phyloP scores from a whole-genome alignment of 2,888 invertebrate genomes.

The Diaperis boleti region DNA sequence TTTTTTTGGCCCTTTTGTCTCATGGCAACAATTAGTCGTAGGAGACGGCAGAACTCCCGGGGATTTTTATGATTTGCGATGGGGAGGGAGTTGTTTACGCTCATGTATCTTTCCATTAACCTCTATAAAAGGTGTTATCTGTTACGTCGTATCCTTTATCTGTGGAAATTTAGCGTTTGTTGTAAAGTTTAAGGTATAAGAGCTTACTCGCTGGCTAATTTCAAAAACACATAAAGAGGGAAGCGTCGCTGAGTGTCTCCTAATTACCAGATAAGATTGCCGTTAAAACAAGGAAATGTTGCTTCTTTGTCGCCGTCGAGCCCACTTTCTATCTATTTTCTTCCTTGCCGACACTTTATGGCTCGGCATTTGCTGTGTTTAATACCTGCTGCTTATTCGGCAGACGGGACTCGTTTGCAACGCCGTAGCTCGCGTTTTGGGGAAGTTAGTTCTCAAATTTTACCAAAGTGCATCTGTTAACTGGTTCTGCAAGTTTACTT shows the following conservation, averaged over 20 bases:
- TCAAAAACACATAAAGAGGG: slow-evolving; percentile 58
- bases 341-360: slow-evolving; percentile 47
- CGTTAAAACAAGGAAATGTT: slow-evolving; percentile 53
- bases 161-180: slow-evolving; percentile 43
- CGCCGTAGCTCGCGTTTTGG: too few species aligned
- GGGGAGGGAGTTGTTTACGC: slow-evolving; percentile 34
- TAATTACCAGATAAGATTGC: slow-evolving; percentile 61
- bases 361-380: slow-evolving; percentile 51
- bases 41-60: neutral
- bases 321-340: slow-evolving; percentile 44
- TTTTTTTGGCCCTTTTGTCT: slow-evolving; percentile 8
- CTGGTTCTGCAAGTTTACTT: too few species aligned
- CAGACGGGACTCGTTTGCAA: neutral
- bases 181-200: slow-evolving; percentile 49
- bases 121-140: slow-evolving; percentile 45
- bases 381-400: slow-evolving; percentile 24
- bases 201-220: slow-evolving; percentile 57
- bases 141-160: slow-evolving; percentile 44
- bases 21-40: slow-evolving; percentile 16
- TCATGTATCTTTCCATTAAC: slow-evolving; percentile 45
- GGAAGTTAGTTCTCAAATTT: too few species aligned
- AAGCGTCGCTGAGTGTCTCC: slow-evolving; percentile 53
- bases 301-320: slow-evolving; percentile 54
- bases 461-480: too few species aligned
- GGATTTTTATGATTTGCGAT: slow-evolving; percentile 39